Base-by-base conservation (phyloP, 2,113 vertebrate genomes). In the Oxyura jamaicensis region DNA sequence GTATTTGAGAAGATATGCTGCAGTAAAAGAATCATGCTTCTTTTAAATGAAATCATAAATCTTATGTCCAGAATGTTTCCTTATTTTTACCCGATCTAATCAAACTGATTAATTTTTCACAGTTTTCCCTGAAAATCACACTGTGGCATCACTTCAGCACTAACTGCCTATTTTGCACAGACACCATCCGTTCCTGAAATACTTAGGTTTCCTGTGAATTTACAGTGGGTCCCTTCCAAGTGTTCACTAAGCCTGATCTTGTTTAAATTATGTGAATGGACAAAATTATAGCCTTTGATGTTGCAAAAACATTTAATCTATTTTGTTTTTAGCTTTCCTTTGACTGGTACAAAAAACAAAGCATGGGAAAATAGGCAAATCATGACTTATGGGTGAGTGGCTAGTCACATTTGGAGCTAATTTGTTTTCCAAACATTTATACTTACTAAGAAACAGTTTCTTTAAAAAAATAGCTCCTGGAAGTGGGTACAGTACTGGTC, bases 371-470 rank as follows among this genome's bases (percentile, higher is more conserved):
- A 91, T 0, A 89, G 86, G 95, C 53, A 89, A 82, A 76, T 88
- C 63, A 89, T 91, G 83, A 93, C 83, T 96, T 94, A 83, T 23
- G 92, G 74, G 86, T 96, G 67, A 96, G 55, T 87, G 81, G 78
- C 88, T 91, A 79, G 86, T 91, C 69, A 94, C 95, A 97, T 96
- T 97, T 95, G 91, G 83, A 96, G 92, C 74, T 97, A 85, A 94
- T 96, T 94, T 94, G 62, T 95, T 95, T 96, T 89, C 83, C 59
- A 96, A 96, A 96, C 86, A 93, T 93, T 96, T 95, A 39, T 85
- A 89, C 91, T 97, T 95, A 93, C 92, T 85, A 92, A 93, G 83
- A 77, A 93, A 77, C 12, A 89, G 71, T 55, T 93, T 87, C 71
- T 93, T 86, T 65, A 89, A 89, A 92, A 79, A 81, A 96, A 89